Conservation (phyloP, 2,797 vertebrate species). For the Micromesistius poutassou region DNA sequence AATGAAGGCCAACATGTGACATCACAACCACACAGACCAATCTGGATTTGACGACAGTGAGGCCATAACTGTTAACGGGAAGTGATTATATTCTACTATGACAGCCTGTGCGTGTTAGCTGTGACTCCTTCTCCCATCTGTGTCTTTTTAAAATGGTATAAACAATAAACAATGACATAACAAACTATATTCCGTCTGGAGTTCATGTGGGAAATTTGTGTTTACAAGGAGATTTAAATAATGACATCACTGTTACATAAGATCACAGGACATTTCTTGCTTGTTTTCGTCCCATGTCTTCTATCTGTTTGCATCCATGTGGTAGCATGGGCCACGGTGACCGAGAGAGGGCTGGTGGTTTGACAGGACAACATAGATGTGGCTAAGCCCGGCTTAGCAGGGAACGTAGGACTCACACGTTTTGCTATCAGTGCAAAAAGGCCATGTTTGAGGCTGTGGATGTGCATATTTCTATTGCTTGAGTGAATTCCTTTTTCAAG, state of each 20-base stretch:
- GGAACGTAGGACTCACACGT: background rate
- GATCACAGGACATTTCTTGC: background rate
- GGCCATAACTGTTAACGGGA: background rate
- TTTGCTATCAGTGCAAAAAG: background rate
- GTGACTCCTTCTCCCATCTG: conserved; percentile 9
- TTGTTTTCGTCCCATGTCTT: too few species aligned
- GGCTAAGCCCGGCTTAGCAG: background rate
- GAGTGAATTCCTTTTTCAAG: background rate
- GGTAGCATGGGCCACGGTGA: background rate
- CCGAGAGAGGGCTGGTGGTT: background rate
- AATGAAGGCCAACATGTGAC: conserved; percentile 2
- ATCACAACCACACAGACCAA: background rate
- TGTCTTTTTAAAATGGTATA: conserved; percentile 5
- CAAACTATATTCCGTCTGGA: conserved; percentile 2
- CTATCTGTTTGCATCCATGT: too few species aligned
- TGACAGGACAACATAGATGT: background rate
- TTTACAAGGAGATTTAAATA: background rate
- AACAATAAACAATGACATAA: conserved; percentile 7
- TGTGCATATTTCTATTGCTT: too few species aligned
- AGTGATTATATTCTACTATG: conserved; percentile 1
- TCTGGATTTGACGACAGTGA: background rate
- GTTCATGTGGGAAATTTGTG: background rate
- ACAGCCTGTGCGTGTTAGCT: background rate
- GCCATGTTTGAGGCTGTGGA: background rate
- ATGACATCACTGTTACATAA: background rate